These are phyloP conservation scores for Polietes domitor DNA, from an alignment of 2,888 invertebrate species.

Conservation along the genomic window DNA sequence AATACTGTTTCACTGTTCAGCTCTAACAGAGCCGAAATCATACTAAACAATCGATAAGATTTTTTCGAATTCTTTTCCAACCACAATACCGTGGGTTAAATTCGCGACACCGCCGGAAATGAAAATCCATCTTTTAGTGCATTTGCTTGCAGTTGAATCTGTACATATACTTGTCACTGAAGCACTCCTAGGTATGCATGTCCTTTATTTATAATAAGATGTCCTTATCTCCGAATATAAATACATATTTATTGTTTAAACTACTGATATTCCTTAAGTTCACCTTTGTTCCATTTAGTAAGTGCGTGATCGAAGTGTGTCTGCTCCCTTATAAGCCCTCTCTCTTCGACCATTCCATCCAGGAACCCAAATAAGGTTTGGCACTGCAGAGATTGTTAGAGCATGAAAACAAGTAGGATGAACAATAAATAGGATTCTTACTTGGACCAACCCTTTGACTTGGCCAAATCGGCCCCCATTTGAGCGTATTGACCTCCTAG, in stretches of 20 bases:
- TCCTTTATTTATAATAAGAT: no score
- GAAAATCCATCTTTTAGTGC: background rate
- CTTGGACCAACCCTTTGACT: conserved; percentile 67
- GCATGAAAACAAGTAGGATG: background rate
- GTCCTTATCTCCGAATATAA: no score
- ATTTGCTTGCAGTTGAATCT: background rate
- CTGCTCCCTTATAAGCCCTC: conserved; percentile 57
- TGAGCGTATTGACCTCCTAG: conserved; percentile 82
- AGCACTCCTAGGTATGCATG: no score
- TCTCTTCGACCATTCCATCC: conserved; percentile 72
- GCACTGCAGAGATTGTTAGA: conserved; percentile 66
- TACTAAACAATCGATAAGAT: no score
- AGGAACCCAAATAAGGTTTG: conserved; percentile 72
- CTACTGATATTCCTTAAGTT: background rate
- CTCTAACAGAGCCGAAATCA: no score
- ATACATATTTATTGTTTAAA: no score
- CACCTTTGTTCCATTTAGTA: background rate
- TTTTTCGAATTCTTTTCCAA: no score
- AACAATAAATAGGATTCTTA: conserved; percentile 55
- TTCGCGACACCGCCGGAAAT: no score
- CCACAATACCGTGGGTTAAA: no score
- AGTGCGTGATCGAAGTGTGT: background rate
- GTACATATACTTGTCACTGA: no score
- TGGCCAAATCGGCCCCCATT: conserved; percentile 82
- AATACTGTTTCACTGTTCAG: no score